These are phyloP conservation scores for Limnothrissa miodon DNA, from an alignment of 2,113 vertebrate species.

Conservation along the genomic window DNA sequence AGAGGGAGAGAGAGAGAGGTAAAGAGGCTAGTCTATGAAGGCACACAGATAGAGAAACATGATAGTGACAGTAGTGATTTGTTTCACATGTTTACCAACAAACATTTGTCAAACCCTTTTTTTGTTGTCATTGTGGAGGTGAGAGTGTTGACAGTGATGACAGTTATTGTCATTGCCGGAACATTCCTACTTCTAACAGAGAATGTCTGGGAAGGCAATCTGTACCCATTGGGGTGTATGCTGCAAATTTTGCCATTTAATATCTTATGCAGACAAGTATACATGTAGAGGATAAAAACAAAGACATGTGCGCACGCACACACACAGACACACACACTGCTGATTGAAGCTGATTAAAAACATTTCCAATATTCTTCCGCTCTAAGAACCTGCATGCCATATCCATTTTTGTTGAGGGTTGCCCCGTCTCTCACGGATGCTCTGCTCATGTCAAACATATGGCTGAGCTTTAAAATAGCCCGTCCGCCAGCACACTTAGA, in stretches of 20 bases:
- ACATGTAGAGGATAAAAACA: neutral
- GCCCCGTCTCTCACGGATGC: neutral
- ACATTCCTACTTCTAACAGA: neutral
- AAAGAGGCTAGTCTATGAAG: conserved; percentile 69
- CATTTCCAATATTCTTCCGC: neutral
- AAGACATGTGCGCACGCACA: neutral
- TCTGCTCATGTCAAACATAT: neutral
- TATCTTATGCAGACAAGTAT: neutral
- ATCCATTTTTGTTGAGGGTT: neutral
- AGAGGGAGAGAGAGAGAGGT: conserved; percentile 77
- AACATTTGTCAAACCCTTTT: conserved; percentile 42
- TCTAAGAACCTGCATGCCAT: neutral
- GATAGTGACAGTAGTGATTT: conserved; percentile 72
- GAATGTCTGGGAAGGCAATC: neutral
- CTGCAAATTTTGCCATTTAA: neutral
- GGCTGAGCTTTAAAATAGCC: neutral
- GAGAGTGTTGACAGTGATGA: neutral
- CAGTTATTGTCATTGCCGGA: neutral
- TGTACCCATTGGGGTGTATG: neutral
- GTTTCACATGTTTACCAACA: conserved; percentile 64
- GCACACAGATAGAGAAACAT: conserved; percentile 60
- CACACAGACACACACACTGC: neutral
- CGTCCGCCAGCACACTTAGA: neutral
- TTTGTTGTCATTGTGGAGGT: neutral
- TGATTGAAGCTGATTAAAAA: neutral